Base-by-base conservation (phyloP, 1,140 invertebrate genomes). In the Cydia amplana region DNA sequence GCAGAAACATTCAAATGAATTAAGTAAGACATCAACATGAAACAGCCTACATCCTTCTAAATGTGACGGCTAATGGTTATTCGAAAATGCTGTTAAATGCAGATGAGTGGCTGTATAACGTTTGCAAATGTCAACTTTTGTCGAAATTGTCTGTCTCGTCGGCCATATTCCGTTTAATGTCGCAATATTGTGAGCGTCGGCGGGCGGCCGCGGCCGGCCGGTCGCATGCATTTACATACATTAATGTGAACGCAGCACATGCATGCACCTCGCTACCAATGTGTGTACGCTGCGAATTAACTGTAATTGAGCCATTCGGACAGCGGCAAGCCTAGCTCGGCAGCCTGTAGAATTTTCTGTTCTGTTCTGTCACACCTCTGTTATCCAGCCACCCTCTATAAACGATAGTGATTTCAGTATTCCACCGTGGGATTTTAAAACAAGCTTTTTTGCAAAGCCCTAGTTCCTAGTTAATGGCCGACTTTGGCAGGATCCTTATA, bases 241-340 rank as follows among this genome's bases (percentile, higher is more conserved):
- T 92, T 91, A 91, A 90, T 89, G 87, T 85, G 84, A 81, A 87
- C 87, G 83, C 78, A 83, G 85, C 87, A 88, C 86, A 91, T 91
- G 88, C 89, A 90, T 90, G 84, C 89, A 83, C 82, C 84, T 85
- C 82, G 81, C 86, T 82, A 83, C 80, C 80, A 87, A 88, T 91
- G 86, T 92, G 89, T 92, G 89, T 91, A 87, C 85, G 83, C 83
- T 89, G 85, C 87, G 87, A 90, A 91, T 92, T 91, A 91, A 91
- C 89, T 91, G 91, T 91, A 90, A 93, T 91, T 93, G 91, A 93
- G 90, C 87, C 89, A 91, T 91, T 93, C 84, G 90, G 85, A 90
- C 85, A 90, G 81, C 81, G 83, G 84, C 84, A 77, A 83, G 80
- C 81, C 79, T 81, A 80, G 84, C 83, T 84, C 81, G 82, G 81